A percentile compares a stretch with the other conserved stretches of the same genome.
Evolutionary conservation across 2,113 vertebrate species (phyloP).

Genomic region (Cricetomys ansorgei): DNA sequence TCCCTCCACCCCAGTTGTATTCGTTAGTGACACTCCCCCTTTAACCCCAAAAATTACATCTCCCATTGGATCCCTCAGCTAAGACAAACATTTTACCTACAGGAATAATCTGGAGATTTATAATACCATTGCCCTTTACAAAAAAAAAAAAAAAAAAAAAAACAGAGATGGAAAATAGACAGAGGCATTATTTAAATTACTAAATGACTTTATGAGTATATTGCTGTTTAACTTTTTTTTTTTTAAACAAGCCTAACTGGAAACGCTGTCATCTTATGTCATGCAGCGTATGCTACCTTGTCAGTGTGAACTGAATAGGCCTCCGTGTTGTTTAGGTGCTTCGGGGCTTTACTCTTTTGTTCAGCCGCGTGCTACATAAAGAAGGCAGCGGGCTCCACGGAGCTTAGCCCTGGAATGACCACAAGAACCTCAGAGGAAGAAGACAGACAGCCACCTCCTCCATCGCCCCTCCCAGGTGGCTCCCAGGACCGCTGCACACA

Average conservation of each 20-base stretch:
- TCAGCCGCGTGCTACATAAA: neutral
- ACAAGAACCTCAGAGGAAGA: neutral
- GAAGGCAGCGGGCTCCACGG: neutral
- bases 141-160: conserved; percentile 11
- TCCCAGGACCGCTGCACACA: neutral
- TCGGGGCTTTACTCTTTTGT: conserved; percentile 23
- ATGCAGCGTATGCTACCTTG: neutral
- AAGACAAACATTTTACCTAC: neutral
- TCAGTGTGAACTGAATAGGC: neutral
- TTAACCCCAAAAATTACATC: neutral
- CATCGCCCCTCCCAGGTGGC: neutral
- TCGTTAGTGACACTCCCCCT: neutral
- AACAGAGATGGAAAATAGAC: neutral
- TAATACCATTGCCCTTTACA: neutral
- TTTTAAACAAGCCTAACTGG: conserved; percentile 2
- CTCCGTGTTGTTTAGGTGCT: neutral
- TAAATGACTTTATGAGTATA: conserved; percentile 11
- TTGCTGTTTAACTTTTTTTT: conserved; percentile 2
- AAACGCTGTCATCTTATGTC: neutral
- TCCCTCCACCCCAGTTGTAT: neutral
- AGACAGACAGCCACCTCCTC: neutral
- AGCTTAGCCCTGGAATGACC: neutral
- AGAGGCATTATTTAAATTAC: conserved; percentile 7
- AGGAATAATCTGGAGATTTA: neutral
- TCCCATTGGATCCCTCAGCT: neutral